Evolutionary conservation across 2,113 vertebrate genomes (phyloP).

Genomic region (Turnix velox): DNA sequence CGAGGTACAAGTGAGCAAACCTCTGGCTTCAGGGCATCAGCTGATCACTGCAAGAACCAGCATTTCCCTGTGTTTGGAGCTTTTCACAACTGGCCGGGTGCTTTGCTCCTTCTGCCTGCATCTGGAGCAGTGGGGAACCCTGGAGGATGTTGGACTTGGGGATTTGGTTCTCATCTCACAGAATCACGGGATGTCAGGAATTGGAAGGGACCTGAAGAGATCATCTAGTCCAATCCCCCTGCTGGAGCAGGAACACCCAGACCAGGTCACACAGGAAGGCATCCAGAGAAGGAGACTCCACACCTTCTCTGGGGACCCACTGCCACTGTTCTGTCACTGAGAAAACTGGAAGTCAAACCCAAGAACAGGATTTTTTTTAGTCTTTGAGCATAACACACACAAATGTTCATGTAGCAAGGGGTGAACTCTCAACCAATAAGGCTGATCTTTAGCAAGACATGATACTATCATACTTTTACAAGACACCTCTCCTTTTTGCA

Average conservation of each 20-base stretch:
- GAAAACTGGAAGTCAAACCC: too few relatives aligned
- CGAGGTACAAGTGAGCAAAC: slow-evolving; percentile 21
- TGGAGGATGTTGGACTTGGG: background rate
- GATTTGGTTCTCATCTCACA: background rate
- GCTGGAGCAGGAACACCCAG: too few relatives aligned
- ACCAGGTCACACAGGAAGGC: too few relatives aligned
- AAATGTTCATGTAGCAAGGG: background rate
- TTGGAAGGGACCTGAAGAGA: too few relatives aligned
- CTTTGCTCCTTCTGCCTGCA: background rate
- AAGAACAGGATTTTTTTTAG: too few relatives aligned
- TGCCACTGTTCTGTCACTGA: too few relatives aligned
- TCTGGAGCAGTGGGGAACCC: background rate
- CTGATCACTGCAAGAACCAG: slow-evolving; percentile 35
- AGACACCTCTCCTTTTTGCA: background rate
- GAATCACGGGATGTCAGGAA: too few relatives aligned
- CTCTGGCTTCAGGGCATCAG: slow-evolving; percentile 53
- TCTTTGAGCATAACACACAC: too few relatives aligned
- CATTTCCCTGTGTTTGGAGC: slow-evolving; percentile 4
- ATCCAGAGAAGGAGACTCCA: too few relatives aligned
- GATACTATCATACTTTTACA: too few relatives aligned
- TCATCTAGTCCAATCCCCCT: too few relatives aligned
- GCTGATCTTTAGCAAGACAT: background rate
- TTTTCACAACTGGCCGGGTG: background rate
- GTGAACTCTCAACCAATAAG: background rate
- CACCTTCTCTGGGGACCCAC: too few relatives aligned